phyloP scores from a whole-genome alignment of 2,797 vertebrate genomes.

The Cryptoblepharus egeriae region DNA sequence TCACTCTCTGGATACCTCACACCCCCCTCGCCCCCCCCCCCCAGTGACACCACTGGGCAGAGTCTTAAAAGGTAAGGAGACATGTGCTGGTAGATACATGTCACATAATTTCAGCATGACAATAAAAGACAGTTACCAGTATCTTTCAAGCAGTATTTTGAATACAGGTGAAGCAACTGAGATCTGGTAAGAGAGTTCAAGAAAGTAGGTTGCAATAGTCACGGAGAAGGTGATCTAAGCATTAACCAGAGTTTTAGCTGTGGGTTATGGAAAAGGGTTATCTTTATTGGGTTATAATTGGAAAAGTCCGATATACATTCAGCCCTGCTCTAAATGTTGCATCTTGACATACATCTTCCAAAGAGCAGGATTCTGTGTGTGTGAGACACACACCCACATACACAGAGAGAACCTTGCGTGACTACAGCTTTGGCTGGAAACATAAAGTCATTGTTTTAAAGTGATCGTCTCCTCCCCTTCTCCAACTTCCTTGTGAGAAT shows the following conservation, averaged over 20 bases:
- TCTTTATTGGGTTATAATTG: not conserved
- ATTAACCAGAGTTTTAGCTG: not conserved
- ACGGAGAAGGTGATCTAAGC: not conserved
- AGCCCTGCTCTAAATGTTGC: not conserved
- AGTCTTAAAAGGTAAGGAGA: not conserved
- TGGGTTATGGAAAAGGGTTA: too few relatives aligned
- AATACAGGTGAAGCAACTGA: not conserved
- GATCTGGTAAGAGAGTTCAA: not conserved
- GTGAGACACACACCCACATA: conserved; percentile 10
- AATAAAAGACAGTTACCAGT: too few relatives aligned
- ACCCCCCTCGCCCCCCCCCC: too few relatives aligned
- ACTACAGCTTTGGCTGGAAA: conserved; percentile 79
- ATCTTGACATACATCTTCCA: not conserved
- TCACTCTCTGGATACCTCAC: too few relatives aligned
- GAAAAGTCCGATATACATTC: not conserved
- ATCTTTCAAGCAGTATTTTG: not conserved
- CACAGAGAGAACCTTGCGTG: conserved; percentile 76
- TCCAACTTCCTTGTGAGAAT: conserved; percentile 79
- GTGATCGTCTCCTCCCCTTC: conserved; percentile 70
- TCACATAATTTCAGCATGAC: not conserved
- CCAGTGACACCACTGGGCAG: too few relatives aligned
- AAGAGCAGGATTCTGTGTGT: not conserved
- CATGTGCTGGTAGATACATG: not conserved
- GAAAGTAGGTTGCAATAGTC: not conserved
- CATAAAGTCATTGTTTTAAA: conserved; percentile 84